Conservation (phyloP, 2,113 vertebrate genomes). For the Phodopus roborovskii region DNA sequence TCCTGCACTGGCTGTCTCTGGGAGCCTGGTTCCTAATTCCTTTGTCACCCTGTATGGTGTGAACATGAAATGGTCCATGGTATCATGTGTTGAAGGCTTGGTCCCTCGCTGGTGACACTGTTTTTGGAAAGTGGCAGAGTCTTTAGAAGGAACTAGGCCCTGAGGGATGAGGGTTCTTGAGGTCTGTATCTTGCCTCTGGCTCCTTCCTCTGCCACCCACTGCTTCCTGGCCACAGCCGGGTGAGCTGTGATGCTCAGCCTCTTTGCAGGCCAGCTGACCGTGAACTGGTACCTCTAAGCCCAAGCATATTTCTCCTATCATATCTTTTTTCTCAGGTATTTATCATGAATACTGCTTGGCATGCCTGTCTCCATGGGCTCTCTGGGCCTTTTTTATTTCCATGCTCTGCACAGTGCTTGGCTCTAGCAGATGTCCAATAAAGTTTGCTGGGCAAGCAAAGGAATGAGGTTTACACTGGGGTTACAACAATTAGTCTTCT, state of each 20-base stretch:
- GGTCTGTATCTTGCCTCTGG: background rate
- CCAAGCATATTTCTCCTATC: background rate
- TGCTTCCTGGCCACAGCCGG: background rate
- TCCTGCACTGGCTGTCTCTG: rapidly evolving
- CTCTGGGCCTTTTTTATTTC: background rate
- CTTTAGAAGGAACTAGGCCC: background rate
- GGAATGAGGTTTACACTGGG: background rate
- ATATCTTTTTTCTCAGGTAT: background rate
- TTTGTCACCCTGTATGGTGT: no score
- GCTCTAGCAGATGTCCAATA: background rate
- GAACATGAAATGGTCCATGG: background rate
- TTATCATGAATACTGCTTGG: background rate
- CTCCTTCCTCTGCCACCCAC: no score
- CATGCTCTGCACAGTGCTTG: no score
- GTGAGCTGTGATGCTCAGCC: background rate
- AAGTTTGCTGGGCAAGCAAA: background rate
- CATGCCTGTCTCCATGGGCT: background rate
- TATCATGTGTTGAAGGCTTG: background rate
- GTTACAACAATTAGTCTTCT: background rate
- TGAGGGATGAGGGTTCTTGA: background rate
- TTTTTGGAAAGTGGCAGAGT: background rate
- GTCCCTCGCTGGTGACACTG: background rate
- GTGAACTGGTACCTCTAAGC: background rate
- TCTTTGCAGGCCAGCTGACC: background rate
- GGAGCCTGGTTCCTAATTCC: background rate